Evolutionary conservation across 2,113 vertebrate species (phyloP).

Genomic region (Gopherus flavomarginatus): DNA sequence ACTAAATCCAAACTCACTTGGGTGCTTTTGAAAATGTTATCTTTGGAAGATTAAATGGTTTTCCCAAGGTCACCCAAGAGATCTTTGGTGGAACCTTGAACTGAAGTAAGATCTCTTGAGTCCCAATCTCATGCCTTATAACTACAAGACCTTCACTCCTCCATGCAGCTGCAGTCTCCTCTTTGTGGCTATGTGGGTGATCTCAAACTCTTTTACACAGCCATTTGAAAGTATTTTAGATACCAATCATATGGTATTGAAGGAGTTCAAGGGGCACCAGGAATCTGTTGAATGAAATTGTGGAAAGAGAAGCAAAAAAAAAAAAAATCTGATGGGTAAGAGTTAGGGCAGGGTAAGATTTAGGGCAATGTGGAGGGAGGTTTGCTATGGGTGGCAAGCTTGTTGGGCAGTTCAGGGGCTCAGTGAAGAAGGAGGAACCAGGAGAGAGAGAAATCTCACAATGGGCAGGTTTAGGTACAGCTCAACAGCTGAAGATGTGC

Average conservation of each 20-base stretch:
- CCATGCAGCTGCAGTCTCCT: neutral
- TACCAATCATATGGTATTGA: neutral
- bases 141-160: neutral
- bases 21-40: neutral
- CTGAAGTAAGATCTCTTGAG: neutral
- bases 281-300: neutral
- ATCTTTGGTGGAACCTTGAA: neutral
- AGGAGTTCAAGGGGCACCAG: neutral
- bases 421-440: neutral
- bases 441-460: neutral
- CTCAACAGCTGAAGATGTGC: neutral
- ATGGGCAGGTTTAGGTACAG: neutral
- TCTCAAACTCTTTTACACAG: neutral
- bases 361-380: neutral
- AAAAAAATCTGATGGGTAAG: neutral
- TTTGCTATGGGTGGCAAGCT: neutral
- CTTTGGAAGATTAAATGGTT: neutral
- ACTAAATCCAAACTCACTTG: neutral
- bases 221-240: neutral
- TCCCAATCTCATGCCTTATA: neutral
- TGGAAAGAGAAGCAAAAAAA: neutral
- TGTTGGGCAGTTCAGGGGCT: neutral
- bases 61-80: neutral
- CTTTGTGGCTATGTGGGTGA: neutral
- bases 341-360: neutral